Conservation (phyloP, 2,113 vertebrate species). For the Capricornis sumatraensis region DNA sequence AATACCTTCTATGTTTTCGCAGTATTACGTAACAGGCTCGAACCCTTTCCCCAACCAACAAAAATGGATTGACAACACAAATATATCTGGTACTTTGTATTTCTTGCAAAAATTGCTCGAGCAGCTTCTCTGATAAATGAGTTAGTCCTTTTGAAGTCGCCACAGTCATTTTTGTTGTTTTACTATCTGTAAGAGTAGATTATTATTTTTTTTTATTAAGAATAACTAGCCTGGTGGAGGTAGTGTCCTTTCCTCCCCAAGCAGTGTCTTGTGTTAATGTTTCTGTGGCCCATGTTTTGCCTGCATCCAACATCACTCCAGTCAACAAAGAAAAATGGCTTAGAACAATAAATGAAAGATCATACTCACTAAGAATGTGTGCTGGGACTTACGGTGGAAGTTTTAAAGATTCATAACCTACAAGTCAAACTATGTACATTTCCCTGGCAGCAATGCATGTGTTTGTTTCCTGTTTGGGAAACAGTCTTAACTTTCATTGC, state of each 20-base stretch:
- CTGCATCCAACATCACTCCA: slow-evolving; percentile 8
- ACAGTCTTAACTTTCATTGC: background rate
- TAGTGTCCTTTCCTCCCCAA: slow-evolving; percentile 53
- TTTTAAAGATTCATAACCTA: slow-evolving; percentile 73
- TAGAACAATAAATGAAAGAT: slow-evolving; percentile 75
- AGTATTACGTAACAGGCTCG: slow-evolving; percentile 67
- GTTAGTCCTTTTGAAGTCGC: slow-evolving; percentile 68
- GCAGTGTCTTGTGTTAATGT: slow-evolving; percentile 54
- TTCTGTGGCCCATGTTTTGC: slow-evolving; percentile 72
- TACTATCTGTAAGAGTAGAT: slow-evolving; percentile 64
- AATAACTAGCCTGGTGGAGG: slow-evolving; percentile 81
- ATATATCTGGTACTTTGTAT: slow-evolving; percentile 50
- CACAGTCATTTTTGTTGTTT: slow-evolving; percentile 69
- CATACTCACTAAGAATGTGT: slow-evolving; percentile 24
- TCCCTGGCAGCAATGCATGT: background rate
- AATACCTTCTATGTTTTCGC: slow-evolving; percentile 72
- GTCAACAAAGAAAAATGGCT: slow-evolving; percentile 66
- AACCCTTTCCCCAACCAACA: slow-evolving; percentile 55
- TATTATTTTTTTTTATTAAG: slow-evolving; percentile 66
- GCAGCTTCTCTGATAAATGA: slow-evolving; percentile 33
- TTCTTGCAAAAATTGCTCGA: slow-evolving; percentile 66
- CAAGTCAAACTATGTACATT: slow-evolving; percentile 58
- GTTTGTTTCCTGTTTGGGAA: slow-evolving; percentile 46
- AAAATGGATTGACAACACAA: slow-evolving; percentile 51
- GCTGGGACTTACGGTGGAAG: slow-evolving; percentile 23